Conservation (phyloP, 53 echinoderm and acorn worm genomes). For the Luidia sarsii region DNA sequence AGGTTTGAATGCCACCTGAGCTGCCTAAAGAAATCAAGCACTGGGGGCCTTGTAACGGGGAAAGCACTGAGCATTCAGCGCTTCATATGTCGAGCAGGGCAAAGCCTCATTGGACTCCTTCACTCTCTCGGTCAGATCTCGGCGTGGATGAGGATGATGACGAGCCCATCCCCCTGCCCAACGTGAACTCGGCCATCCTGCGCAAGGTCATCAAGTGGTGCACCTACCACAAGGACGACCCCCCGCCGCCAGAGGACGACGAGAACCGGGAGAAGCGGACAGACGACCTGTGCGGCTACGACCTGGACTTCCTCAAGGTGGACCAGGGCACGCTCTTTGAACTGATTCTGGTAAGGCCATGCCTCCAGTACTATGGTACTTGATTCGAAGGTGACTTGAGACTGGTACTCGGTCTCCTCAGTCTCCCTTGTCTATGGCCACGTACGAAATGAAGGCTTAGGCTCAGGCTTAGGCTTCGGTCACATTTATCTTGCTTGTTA, state of each 20-base stretch:
- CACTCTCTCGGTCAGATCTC: constrained; percentile 61
- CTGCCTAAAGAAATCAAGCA: neutral
- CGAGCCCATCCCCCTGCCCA: constrained; percentile 96
- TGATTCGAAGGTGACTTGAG: no score
- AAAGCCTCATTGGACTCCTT: no score
- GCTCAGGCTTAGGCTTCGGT: no score
- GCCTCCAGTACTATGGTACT: no score
- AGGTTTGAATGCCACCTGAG: no score
- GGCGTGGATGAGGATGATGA: constrained; percentile 99
- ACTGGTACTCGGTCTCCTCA: no score
- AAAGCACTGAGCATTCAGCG: no score
- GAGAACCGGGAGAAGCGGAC: constrained; percentile 98
- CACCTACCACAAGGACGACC: constrained; percentile 95
- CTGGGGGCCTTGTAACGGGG: neutral
- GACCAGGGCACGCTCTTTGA: constrained; percentile 99
- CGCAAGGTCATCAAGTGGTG: constrained; percentile 97
- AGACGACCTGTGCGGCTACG: constrained; percentile 91
- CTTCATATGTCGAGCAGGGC: no score
- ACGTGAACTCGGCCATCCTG: constrained; percentile 96
- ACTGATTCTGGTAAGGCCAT: constrained; percentile 95
- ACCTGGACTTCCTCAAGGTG: constrained; percentile 97
- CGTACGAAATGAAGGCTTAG: no score
- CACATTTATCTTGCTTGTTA: no score
- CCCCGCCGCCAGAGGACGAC: constrained; percentile 97
- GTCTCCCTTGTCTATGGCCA: no score